These are phyloP conservation scores for Xiphophorus maculatus DNA, from an alignment of 2,113 vertebrate genomes.

Conservation along the genomic window DNA sequence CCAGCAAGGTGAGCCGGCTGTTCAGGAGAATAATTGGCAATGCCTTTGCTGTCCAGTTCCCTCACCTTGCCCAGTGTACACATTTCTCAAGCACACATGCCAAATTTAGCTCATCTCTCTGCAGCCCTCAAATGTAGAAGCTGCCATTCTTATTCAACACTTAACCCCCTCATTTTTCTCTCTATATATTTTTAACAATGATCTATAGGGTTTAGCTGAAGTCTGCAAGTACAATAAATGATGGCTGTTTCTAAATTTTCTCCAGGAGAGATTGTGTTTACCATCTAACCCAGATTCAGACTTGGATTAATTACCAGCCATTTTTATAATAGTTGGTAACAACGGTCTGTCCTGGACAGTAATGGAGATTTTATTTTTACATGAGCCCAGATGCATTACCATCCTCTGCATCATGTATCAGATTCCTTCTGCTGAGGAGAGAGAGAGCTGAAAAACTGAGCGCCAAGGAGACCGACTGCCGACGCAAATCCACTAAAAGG, in stretches of 20 bases:
- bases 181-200: conserved; percentile 10
- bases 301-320: conserved; percentile 49
- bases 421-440: conserved; percentile 41
- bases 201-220: conserved; percentile 20
- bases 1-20: conserved; percentile 37
- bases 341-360: conserved; percentile 47
- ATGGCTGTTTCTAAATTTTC: conserved; percentile 45
- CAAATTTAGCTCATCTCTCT: conserved; percentile 52
- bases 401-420: conserved; percentile 60
- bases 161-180: neutral
- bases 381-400: conserved; percentile 61
- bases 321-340: conserved; percentile 56
- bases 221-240: conserved; percentile 9
- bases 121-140: conserved; percentile 29
- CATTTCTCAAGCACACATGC: conserved; percentile 19
- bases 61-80: conserved; percentile 39
- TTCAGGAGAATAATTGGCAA: conserved; percentile 42
- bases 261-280: conserved; percentile 18
- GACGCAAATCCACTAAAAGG: conserved; percentile 50
- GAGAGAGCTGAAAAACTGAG: conserved; percentile 43
- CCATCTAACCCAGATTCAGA: conserved; percentile 27
- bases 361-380: conserved; percentile 72
- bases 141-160: conserved; percentile 19
- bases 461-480: conserved; percentile 19
- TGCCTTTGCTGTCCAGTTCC: conserved; percentile 16